Percentiles rank a stretch among this genome's conserved stretches.
Conservation (phyloP, 2,113 vertebrate genomes). For the Channa argus region DNA sequence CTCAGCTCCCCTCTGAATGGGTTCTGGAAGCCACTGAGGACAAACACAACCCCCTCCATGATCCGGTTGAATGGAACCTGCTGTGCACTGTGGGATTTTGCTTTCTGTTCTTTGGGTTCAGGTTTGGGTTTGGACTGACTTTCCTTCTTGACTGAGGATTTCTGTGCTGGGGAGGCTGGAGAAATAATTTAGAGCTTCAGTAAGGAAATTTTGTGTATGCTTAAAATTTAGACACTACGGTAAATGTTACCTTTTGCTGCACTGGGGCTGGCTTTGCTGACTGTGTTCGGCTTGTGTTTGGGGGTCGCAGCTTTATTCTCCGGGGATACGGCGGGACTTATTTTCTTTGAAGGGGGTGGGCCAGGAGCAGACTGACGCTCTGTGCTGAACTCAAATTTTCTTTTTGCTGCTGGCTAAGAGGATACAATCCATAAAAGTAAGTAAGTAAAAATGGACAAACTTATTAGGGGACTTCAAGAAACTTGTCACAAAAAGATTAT, state of each 20-base stretch:
- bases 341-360: constrained; percentile 75
- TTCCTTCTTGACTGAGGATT: constrained; percentile 59
- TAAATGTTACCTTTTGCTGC: constrained; percentile 77
- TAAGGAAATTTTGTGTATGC: background rate
- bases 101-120: constrained; percentile 62
- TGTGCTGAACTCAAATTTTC: constrained; percentile 89
- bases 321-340: constrained; percentile 63
- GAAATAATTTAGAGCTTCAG: background rate
- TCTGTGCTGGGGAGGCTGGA: constrained; percentile 65
- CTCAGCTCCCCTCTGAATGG: constrained; percentile 90
- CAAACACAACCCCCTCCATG: constrained; percentile 90
- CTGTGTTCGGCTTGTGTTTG: constrained; percentile 69
- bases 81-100: constrained; percentile 42
- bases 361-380: constrained; percentile 77
- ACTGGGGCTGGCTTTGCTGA: constrained; percentile 61
- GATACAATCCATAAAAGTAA: background rate
- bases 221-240: background rate
- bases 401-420: constrained; percentile 84
- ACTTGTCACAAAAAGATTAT: background rate
- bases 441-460: too few species aligned
- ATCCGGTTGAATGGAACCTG: constrained; percentile 78
- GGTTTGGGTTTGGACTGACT: constrained; percentile 60
- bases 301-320: constrained; percentile 69
- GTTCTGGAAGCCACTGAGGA: constrained; percentile 94
- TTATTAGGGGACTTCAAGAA: background rate